Conservation (phyloP, 2,888 invertebrate genomes). For the Sarcophaga subvicina region DNA sequence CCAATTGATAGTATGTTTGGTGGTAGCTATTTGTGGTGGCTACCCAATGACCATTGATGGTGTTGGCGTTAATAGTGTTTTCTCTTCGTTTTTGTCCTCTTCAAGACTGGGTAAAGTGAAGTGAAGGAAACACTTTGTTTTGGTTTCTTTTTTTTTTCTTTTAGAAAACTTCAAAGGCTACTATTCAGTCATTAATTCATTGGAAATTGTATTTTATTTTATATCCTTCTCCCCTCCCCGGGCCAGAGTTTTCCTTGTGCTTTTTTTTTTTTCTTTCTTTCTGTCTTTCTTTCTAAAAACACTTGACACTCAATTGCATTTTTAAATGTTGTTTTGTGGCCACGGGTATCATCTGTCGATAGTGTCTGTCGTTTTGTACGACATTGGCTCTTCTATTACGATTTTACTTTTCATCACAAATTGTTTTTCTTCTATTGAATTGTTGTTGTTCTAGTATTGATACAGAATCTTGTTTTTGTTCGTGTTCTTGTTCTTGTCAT, state of each 20-base stretch:
- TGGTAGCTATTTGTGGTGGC: background rate
- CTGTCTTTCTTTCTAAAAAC: constrained; percentile 56
- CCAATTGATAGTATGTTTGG: constrained; percentile 22
- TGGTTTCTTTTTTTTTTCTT: constrained; percentile 1
- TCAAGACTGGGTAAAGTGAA: background rate
- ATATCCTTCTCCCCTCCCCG: background rate
- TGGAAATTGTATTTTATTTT: constrained; percentile 57
- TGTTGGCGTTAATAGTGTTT: background rate
- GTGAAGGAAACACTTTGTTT: constrained; percentile 43
- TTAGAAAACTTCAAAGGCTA: constrained; percentile 38
- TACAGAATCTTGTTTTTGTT: background rate
- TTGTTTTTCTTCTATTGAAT: background rate
- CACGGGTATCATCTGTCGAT: background rate
- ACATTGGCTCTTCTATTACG: background rate
- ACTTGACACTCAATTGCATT: constrained; percentile 77
- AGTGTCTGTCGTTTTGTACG: background rate
- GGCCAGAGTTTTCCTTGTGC: background rate
- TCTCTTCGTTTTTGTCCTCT: background rate
- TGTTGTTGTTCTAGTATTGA: background rate
- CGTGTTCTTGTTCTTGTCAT: background rate
- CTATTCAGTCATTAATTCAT: constrained; percentile 35
- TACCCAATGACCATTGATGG: background rate
- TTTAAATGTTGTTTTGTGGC: constrained; percentile 75
- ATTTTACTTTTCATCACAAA: constrained; percentile 13
- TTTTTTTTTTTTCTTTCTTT: constrained; percentile 24